phyloP scores from a whole-genome alignment of 2,888 invertebrate genomes.

The Siphlonurus alternatus region DNA sequence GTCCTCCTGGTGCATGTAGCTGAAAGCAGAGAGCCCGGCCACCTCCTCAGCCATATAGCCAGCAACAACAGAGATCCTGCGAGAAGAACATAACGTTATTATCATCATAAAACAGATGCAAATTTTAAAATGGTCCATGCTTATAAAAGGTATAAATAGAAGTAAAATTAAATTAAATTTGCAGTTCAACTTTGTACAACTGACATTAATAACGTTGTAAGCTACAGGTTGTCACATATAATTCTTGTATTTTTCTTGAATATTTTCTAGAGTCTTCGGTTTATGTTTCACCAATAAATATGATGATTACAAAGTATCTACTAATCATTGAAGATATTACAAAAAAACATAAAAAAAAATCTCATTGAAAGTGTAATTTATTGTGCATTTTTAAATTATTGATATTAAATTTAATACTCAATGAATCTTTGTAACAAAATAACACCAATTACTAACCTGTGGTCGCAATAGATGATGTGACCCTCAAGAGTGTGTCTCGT shows the following conservation, averaged over 20 bases:
- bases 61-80: constrained; percentile 66
- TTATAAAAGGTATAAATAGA: background rate
- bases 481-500: constrained; percentile 81
- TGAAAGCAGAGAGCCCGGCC: constrained; percentile 71
- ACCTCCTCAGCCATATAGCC: constrained; percentile 84
- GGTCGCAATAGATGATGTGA: constrained; percentile 76
- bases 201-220: background rate
- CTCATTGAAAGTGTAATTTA: background rate
- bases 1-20: constrained; percentile 80
- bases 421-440: too few species aligned
- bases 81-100: constrained; percentile 12
- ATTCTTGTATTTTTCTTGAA: too few species aligned
- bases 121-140: background rate
- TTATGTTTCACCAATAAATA: too few species aligned
- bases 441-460: constrained; percentile 33
- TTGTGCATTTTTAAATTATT: too few species aligned
- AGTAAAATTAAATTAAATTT: constrained; percentile 5
- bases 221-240: too few species aligned
- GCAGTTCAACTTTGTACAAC: background rate
- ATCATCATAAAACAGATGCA: background rate
- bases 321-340: too few species aligned
- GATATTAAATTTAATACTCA: too few species aligned
- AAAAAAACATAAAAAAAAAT: too few species aligned
- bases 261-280: too few species aligned
- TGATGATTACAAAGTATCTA: too few species aligned